A percentile compares a stretch with the other conserved stretches of the same genome.
Conservation (phyloP, 1,140 invertebrate species). For the Acyrthosiphon pisum region DNA sequence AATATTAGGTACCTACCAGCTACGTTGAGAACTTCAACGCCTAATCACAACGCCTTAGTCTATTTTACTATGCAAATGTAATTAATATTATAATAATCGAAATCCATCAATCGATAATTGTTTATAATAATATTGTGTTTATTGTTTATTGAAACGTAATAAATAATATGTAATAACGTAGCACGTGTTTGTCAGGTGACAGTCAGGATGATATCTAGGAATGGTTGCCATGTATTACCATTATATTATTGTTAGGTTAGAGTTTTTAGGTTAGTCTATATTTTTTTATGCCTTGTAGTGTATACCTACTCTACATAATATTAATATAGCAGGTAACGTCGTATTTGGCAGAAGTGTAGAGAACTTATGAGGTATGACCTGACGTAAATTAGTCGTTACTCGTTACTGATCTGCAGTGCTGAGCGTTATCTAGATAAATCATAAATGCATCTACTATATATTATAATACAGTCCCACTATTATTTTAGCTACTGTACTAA, state of each 20-base stretch:
- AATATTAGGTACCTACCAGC: background rate
- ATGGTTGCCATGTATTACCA: background rate
- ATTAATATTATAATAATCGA: background rate
- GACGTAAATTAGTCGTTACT: background rate
- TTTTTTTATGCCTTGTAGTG: background rate
- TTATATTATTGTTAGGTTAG: background rate
- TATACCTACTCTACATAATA: too few relatives aligned
- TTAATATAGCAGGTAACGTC: background rate
- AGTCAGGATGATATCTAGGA: background rate
- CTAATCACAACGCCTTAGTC: background rate
- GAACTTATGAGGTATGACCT: background rate
- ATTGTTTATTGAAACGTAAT: background rate
- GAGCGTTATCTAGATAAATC: background rate
- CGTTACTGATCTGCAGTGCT: background rate
- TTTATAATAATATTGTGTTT: background rate
- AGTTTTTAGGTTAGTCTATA: background rate
- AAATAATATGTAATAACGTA: constrained; percentile 1
- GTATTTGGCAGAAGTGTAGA: background rate
- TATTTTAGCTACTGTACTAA: background rate
- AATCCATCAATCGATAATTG: background rate
- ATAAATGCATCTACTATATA: background rate
- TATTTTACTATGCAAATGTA: background rate
- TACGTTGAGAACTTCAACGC: background rate
- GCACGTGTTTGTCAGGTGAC: background rate
- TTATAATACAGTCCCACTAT: background rate